Percentiles rank a stretch among this genome's conserved stretches.
Conservation (phyloP, 2,113 vertebrate species). For the Periophthalmodon schlosseri region DNA sequence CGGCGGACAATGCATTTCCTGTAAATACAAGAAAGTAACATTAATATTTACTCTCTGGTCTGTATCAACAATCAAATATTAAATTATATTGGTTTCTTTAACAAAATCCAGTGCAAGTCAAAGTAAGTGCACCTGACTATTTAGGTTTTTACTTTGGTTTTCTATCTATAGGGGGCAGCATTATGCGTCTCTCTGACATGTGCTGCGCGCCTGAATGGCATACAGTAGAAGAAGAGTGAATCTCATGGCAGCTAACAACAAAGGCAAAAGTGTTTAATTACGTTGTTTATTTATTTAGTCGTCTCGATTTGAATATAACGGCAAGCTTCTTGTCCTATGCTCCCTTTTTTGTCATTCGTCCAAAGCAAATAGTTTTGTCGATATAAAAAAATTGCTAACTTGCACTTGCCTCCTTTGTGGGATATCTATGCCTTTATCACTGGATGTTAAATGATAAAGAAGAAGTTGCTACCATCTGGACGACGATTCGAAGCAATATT, state of each 20-base stretch:
- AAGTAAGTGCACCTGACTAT: background rate
- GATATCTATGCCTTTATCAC: background rate
- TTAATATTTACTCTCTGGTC: background rate
- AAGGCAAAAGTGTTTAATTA: background rate
- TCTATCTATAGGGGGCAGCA: background rate
- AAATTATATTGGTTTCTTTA: background rate
- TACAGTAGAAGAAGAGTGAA: background rate
- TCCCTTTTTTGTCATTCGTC: too few relatives aligned
- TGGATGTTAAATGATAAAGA: background rate
- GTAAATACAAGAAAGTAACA: slow-evolving; percentile 33
- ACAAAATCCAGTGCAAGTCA: background rate
- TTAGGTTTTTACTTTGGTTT: background rate
- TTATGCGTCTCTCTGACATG: too few relatives aligned
- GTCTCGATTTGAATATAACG: background rate
- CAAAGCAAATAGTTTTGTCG: background rate
- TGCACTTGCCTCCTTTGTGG: background rate
- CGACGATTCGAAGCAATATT: background rate
- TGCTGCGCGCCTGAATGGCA: background rate
- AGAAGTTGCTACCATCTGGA: background rate
- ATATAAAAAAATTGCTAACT: background rate
- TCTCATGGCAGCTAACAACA: slow-evolving; percentile 4
- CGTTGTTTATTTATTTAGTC: background rate
- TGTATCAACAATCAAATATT: background rate
- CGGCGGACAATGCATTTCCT: slow-evolving; percentile 73
- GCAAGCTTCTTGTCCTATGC: background rate